Evolutionary conservation across 1,140 invertebrate genomes (phyloP).

Genomic region (Aphelenchoides besseyi): DNA sequence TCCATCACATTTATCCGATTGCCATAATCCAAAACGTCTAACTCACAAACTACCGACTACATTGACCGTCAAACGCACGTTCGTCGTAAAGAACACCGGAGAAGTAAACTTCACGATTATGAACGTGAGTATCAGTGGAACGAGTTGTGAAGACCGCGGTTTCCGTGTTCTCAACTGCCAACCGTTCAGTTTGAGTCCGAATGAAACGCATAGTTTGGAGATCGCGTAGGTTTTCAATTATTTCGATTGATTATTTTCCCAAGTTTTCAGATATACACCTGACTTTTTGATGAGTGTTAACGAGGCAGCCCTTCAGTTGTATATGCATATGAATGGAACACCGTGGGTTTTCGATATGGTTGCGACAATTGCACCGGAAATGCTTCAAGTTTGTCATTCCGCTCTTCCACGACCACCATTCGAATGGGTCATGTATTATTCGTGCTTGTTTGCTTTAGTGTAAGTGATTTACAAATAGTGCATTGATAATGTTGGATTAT

Average conservation of each 20-base stretch:
- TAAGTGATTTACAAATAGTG: slow-evolving; percentile 33
- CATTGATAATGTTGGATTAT: slow-evolving; percentile 63
- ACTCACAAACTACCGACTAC: slow-evolving; percentile 68
- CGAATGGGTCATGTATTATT: slow-evolving; percentile 75
- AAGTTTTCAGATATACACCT: slow-evolving; percentile 74
- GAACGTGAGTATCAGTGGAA: slow-evolving; percentile 74
- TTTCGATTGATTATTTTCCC: slow-evolving; percentile 30
- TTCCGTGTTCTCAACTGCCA: slow-evolving; percentile 80
- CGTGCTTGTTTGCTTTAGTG: slow-evolving; percentile 65
- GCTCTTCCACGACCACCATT: slow-evolving; percentile 75
- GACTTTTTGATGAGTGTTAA: slow-evolving; percentile 83
- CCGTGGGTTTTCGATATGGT: slow-evolving; percentile 74
- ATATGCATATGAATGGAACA: slow-evolving; percentile 66
- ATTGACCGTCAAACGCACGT: slow-evolving; percentile 77
- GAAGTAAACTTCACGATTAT: slow-evolving; percentile 70
- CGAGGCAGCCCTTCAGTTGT: slow-evolving; percentile 67
- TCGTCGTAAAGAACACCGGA: slow-evolving; percentile 82
- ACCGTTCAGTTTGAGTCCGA: slow-evolving; percentile 76
- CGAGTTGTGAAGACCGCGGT: slow-evolving; percentile 79
- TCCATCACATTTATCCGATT: slow-evolving; percentile 73
- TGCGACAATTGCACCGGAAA: slow-evolving; percentile 76
- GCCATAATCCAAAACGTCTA: slow-evolving; percentile 67
- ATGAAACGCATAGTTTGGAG: slow-evolving; percentile 79
- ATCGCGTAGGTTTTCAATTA: slow-evolving; percentile 69
- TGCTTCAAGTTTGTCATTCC: slow-evolving; percentile 73